A percentile compares a stretch with the other conserved stretches of the same genome.
Evolutionary conservation across 2,113 vertebrate species (phyloP).

Genomic region (Ophthalmotilapia sp.): DNA sequence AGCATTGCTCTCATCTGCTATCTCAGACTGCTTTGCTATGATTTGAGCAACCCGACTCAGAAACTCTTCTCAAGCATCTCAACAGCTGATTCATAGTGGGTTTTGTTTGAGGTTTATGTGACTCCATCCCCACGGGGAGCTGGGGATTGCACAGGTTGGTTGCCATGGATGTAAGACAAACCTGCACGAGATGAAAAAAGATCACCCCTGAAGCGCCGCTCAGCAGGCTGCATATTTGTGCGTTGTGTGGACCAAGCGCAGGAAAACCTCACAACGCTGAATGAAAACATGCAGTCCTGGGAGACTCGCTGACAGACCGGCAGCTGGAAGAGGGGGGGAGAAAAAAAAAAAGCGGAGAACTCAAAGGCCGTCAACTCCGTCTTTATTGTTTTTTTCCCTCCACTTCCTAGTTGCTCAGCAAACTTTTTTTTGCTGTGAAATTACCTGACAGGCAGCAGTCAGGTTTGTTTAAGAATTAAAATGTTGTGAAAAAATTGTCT

Average conservation of each 20-base stretch:
- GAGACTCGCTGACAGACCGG: slow-evolving; percentile 30
- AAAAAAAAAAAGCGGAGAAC: background rate
- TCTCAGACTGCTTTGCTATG: background rate
- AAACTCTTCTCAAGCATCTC: slow-evolving; percentile 7
- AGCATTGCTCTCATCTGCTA: slow-evolving; percentile 22
- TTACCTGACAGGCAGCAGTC: background rate
- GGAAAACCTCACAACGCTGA: slow-evolving; percentile 35
- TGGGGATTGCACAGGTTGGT: slow-evolving; percentile 42
- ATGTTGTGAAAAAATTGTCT: background rate
- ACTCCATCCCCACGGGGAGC: slow-evolving; percentile 9
- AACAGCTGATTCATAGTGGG: slow-evolving; percentile 38
- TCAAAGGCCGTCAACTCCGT: background rate
- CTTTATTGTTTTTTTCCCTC: background rate
- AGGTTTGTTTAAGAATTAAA: slow-evolving; percentile 20
- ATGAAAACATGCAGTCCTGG: slow-evolving; percentile 42
- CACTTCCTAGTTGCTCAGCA: background rate
- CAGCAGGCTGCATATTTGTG: slow-evolving; percentile 51
- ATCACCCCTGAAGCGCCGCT: slow-evolving; percentile 37
- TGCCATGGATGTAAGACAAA: slow-evolving; percentile 61
- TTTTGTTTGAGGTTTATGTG: slow-evolving; percentile 32
- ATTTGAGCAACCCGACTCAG: background rate
- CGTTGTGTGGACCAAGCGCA: slow-evolving; percentile 33
- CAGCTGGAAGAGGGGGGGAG: background rate
- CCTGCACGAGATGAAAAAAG: slow-evolving; percentile 28
- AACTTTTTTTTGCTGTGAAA: background rate